Base-by-base conservation (phyloP, 2,113 vertebrate genomes). In the Gambusia holbrooki region DNA sequence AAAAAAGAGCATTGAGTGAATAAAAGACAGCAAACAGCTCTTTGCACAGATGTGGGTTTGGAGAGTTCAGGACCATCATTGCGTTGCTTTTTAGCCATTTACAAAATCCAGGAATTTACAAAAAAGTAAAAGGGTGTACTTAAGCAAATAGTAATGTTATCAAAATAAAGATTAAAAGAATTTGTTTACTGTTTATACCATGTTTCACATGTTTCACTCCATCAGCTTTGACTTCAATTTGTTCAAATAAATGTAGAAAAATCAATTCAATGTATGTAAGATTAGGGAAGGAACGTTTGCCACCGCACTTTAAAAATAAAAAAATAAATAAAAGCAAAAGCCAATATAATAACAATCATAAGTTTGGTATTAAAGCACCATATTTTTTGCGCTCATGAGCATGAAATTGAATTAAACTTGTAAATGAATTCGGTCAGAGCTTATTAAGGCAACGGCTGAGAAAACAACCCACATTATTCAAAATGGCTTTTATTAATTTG, bases 1-100 rank as follows among this genome's bases (percentile, higher is more conserved):
- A 79, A 81, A 81, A 45, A 62, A 66, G 81, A 85, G 85, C 74
- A 81, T 86, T 71, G 68, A 77, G 67, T 5, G 86, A 69, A 85
- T 28, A 76, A 77, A 79, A 83, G 89, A 91, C 90, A 91, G 82
- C 89, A 77, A 89, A 93, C 91, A 87, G 91, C 91, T 94, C 80
- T 94, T 94, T 93, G 90, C 91, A 83, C 80, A 62, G 67, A 73
- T 85, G 85, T 90, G 87, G 84, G 86, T 84, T 67, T 86, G 87
- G 81, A 85, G 87, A 89, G 73, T 37, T 74, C 74, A 90, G 85
- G 79, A 87, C 79, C 85, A 77, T 85, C 82, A 66, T 74, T 83
- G 71, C 60, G 69, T 69, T 40, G 76, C 80, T 83, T 88, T 89
- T 84, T 82, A 73, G 63, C 81, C 82, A 71, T 76, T 79, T 88